Percentiles rank a stretch among this genome's conserved stretches.
phyloP scores from a whole-genome alignment of 2,113 vertebrate species.

The Larimichthys crocea region DNA sequence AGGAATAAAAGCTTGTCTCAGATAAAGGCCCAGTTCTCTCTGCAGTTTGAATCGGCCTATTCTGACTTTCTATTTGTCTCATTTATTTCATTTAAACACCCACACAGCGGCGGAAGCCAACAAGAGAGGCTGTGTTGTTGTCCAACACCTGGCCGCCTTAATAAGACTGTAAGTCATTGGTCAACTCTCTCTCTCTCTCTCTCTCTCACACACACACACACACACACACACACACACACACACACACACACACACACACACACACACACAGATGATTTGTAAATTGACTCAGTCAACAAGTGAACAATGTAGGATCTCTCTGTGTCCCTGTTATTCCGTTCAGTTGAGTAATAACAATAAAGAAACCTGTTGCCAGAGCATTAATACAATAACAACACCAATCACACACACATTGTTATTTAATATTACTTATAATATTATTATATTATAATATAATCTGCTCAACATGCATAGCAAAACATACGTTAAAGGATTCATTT shows the following conservation, averaged over 20 bases:
- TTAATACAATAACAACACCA: background rate
- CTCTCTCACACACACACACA: background rate
- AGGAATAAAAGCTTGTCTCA: background rate
- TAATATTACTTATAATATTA: background rate
- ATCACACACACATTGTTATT: no score
- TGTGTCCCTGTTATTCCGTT: background rate
- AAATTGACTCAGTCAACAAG: background rate
- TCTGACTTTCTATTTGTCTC: background rate
- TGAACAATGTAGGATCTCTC: background rate
- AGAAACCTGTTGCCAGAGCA: background rate
- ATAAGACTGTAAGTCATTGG: background rate
- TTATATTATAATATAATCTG: background rate
- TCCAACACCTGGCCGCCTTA: slow-evolving; percentile 34
- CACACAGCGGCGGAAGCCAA: slow-evolving; percentile 1
- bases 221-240: background rate
- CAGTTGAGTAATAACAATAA: background rate
- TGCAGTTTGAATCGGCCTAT: background rate
- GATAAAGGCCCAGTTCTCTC: background rate
- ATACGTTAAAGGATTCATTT: no score
- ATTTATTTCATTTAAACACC: background rate
- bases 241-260: slow-evolving; percentile 7
- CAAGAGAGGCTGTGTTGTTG: slow-evolving; percentile 36
- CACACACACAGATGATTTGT: background rate
- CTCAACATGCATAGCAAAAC: background rate
- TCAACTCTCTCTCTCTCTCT: no score